Evolutionary conservation across 1,140 invertebrate species (phyloP), one percentile per base, ranked within the genome.

Genomic region (Nasonia longicornis): DNA sequence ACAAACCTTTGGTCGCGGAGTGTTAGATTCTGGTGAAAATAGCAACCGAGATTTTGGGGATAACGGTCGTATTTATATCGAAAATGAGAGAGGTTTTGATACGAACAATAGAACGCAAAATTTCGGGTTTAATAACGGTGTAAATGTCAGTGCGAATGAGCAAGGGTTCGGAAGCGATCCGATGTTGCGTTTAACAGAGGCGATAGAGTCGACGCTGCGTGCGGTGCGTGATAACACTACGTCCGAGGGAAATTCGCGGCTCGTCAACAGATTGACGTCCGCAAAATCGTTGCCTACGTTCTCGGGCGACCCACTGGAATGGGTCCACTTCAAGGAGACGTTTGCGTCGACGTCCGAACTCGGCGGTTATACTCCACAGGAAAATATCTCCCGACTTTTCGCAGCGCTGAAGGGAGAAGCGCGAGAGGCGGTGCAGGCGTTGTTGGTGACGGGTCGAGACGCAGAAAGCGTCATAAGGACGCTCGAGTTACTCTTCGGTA

Each of bases 321-420:
- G 74, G 74, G 16, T 38, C 0, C 20, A 52, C 12, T 76, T 76
- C 2, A 76, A 76, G 22, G 42, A 76, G 22, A 22, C 29, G 2
- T 76, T 38, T 31, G 20, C 66, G 0, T 4, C 22, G 2, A 29
- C 74, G 10, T 29, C 63, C 2, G 22, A 42, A 6, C 11, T 42
- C 0, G 71, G 71, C 8, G 71, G 42, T 11, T 73, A 45, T 35
- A 35, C 35, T 7, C 29, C 58, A 0, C 3, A n/a, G 29, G 78
- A 72, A 64, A 79, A 79, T 73, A n/a, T 79, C 2, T 12, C 29
- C 16, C 67, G 78, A 3, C 26, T 79, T 2, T 72, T 42, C 26
- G 16, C 45, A 2, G 78, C 70, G 22, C 22, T 79, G 16, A 79
- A 79, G 26, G 78, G 69, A 3, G 70, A 79, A n/a, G 78, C 78